These are phyloP conservation scores for Agrochola lychnidis DNA, from an alignment of 2,888 invertebrate genomes.

Conservation along the genomic window DNA sequence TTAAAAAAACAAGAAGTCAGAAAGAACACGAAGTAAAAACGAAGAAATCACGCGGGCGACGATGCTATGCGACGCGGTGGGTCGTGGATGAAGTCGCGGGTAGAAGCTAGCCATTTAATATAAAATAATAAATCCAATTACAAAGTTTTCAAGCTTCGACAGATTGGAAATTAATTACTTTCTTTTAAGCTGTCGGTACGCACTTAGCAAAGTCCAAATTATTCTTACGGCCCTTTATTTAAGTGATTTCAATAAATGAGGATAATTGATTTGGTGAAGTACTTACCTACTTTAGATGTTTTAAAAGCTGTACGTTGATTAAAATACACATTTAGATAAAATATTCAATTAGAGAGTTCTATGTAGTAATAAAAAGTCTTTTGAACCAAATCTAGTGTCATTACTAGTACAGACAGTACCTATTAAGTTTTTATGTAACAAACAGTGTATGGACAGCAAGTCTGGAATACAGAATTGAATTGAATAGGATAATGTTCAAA, in stretches of 20 bases:
- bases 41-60: background rate
- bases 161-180: constrained; percentile 61
- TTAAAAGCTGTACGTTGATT: constrained; percentile 2
- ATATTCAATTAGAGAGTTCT: background rate
- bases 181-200: constrained; percentile 33
- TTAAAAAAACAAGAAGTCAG: no score
- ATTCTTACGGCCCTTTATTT: constrained; percentile 46
- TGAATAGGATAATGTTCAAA: no score
- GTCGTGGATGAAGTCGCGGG: background rate
- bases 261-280: constrained; percentile 25
- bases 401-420: no score
- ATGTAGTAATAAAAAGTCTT: background rate
- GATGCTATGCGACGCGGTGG: background rate
- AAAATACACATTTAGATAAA: constrained; percentile 1
- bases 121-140: constrained; percentile 29
- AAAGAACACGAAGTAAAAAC: background rate
- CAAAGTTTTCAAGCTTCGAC: constrained; percentile 45
- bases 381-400: background rate
- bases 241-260: constrained; percentile 42
- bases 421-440: no score
- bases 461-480: background rate
- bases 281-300: constrained; percentile 1
- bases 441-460: background rate
- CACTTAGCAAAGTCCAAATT: constrained; percentile 38
- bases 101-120: background rate